phyloP scores from a whole-genome alignment of 35 echinoderm and acorn worm species.

The Holothuria glaberrima region DNA sequence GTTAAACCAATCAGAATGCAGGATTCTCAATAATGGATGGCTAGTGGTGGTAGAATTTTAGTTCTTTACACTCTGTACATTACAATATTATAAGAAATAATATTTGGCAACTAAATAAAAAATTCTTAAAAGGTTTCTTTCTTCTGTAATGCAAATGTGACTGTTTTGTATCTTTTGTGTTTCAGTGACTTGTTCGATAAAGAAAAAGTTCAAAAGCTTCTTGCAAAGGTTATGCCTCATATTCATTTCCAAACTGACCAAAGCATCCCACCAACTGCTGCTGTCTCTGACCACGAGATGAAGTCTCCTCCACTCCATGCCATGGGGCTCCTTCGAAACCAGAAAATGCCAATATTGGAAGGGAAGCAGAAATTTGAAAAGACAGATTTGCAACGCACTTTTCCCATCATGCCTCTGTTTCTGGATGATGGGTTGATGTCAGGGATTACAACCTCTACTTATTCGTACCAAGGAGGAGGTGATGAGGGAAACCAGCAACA shows the following conservation, averaged over 20 bases:
- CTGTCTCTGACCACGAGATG: not conserved
- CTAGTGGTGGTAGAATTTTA: no score
- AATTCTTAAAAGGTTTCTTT: no score
- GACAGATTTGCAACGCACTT: not conserved
- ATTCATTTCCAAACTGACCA: conserved; percentile 59
- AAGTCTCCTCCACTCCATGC: conserved; percentile 65
- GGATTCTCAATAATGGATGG: no score
- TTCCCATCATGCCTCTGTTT: conserved; percentile 30
- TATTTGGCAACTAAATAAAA: no score
- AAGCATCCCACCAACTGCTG: not conserved
- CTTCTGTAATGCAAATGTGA: no score
- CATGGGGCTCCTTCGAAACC: conserved; percentile 78
- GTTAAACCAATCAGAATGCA: no score
- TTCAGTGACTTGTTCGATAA: conserved; percentile 89
- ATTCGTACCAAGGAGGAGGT: conserved; percentile 28
- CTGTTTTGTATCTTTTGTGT: no score
- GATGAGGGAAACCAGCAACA: conserved; percentile 23
- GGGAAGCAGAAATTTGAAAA: conserved; percentile 39
- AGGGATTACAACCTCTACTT: conserved; percentile 20
- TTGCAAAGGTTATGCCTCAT: conserved; percentile 76
- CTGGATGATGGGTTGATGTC: conserved; percentile 75
- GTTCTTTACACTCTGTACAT: no score
- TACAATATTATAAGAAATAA: no score
- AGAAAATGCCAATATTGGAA: conserved; percentile 79
- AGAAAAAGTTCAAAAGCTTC: conserved; percentile 75